Evolutionary conservation across 2,888 invertebrate genomes (phyloP).

Genomic region (Digitonthophagus gazella): DNA sequence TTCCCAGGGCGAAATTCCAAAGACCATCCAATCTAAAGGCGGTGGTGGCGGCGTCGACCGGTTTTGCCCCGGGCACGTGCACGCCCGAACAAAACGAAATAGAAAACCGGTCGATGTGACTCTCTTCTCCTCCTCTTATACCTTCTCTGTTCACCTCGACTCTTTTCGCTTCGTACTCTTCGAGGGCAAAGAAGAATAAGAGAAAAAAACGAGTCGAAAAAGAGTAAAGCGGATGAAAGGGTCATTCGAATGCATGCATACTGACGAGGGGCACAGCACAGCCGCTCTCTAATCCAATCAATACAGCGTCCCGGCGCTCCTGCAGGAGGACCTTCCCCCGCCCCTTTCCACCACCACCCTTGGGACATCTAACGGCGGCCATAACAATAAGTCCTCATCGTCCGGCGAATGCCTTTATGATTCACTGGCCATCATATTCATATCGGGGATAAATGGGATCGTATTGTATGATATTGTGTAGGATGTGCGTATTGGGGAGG

Average conservation of each 20-base stretch:
- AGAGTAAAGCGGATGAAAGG: background rate
- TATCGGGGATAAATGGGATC: background rate
- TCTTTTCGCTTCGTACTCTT: no score
- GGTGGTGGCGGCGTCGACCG: background rate
- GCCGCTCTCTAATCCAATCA: background rate
- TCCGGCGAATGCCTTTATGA: background rate
- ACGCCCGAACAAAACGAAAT: background rate
- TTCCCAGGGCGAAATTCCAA: background rate
- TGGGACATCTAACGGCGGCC: background rate
- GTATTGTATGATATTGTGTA: background rate
- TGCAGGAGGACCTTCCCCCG: background rate
- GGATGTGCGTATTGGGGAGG: background rate
- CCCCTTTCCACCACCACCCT: background rate
- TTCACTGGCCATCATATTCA: background rate
- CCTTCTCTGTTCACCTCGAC: no score
- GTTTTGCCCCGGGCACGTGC: background rate
- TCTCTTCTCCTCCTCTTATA: background rate
- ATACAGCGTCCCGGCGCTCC: background rate
- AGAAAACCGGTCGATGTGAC: background rate
- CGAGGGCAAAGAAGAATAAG: background rate
- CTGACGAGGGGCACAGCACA: background rate
- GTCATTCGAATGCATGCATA: background rate
- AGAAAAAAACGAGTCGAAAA: background rate
- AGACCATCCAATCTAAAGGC: background rate
- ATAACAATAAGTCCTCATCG: background rate